These are phyloP conservation scores for Austrolebias charrua DNA, from an alignment of 2,797 vertebrate genomes.

Conservation along the genomic window DNA sequence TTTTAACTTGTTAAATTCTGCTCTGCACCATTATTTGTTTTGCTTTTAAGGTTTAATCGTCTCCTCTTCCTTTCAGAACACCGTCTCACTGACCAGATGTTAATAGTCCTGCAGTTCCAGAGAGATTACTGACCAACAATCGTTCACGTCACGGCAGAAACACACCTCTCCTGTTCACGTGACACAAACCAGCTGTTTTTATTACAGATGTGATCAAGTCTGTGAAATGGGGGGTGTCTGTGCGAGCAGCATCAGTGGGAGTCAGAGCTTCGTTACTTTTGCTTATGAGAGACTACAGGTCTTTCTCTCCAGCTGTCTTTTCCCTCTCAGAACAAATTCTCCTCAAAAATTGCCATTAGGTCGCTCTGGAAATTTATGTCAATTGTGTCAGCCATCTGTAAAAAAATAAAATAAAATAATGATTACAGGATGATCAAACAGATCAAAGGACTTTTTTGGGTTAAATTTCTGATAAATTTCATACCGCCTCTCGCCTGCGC, in stretches of 20 bases:
- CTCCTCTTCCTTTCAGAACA: constrained; percentile 2
- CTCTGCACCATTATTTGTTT: constrained; percentile 8
- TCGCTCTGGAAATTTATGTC: constrained; percentile 97
- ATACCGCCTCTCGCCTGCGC: constrained; percentile 87
- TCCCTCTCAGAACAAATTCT: constrained; percentile 87
- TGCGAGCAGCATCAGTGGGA: constrained; percentile 48
- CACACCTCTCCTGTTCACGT: constrained; percentile 49
- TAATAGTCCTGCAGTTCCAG: constrained; percentile 4
- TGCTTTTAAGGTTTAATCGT: constrained; percentile 2
- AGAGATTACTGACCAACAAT: constrained; percentile 27
- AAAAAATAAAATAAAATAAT: background rate
- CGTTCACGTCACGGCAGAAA: constrained; percentile 44
- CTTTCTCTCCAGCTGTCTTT: constrained; percentile 37
- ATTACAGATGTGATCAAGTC: constrained; percentile 35
- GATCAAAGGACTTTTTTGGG: no score
- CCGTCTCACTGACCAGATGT: constrained; percentile 11
- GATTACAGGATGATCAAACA: accelerated
- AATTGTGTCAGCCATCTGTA: constrained; percentile 90
- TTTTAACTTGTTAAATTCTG: constrained; percentile 40
- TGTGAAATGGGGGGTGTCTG: constrained; percentile 18
- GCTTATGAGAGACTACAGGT: constrained; percentile 37
- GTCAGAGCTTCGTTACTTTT: constrained; percentile 47
- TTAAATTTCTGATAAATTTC: constrained; percentile 6
- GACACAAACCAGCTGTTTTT: constrained; percentile 64
- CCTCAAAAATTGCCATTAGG: constrained; percentile 93